Conservation (phyloP, 2,113 vertebrate genomes). For the Polypterus bichir region DNA sequence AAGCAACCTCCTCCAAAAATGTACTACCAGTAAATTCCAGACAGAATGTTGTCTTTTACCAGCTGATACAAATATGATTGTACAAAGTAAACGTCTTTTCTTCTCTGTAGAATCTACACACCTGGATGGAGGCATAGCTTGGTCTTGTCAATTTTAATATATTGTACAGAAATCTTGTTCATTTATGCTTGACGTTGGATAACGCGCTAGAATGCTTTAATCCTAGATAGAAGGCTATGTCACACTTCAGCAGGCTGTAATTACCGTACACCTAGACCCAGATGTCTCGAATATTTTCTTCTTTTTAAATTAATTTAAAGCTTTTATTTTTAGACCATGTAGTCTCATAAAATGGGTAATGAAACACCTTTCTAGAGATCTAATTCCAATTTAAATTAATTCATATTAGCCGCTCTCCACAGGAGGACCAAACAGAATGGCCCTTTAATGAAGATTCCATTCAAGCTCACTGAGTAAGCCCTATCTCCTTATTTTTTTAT, state of each 20-base stretch:
- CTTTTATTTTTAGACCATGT: conserved; percentile 9
- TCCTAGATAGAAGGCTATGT: background rate
- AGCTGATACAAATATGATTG: background rate
- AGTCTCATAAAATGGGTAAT: background rate
- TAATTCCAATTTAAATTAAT: conserved; percentile 10
- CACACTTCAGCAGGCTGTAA: conserved; percentile 4
- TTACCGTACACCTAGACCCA: conserved; percentile 3
- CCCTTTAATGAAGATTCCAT: too few species aligned
- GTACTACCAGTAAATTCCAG: too few species aligned
- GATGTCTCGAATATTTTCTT: background rate
- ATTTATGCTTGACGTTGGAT: background rate
- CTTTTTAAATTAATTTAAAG: conserved; percentile 8
- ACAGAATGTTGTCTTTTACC: too few species aligned
- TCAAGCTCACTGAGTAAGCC: too few species aligned
- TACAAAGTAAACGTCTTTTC: conserved; percentile 2
- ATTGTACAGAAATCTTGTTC: background rate
- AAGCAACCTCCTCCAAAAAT: too few species aligned
- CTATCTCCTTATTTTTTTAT: too few species aligned
- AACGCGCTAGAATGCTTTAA: background rate
- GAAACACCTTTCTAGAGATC: conserved; percentile 1
- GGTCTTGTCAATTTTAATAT: background rate
- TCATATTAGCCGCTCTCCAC: background rate
- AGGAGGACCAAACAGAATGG: background rate
- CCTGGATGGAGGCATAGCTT: background rate
- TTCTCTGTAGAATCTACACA: conserved; percentile 3